Base-by-base conservation (phyloP, 2,113 vertebrate genomes). In the Pagrus major region DNA sequence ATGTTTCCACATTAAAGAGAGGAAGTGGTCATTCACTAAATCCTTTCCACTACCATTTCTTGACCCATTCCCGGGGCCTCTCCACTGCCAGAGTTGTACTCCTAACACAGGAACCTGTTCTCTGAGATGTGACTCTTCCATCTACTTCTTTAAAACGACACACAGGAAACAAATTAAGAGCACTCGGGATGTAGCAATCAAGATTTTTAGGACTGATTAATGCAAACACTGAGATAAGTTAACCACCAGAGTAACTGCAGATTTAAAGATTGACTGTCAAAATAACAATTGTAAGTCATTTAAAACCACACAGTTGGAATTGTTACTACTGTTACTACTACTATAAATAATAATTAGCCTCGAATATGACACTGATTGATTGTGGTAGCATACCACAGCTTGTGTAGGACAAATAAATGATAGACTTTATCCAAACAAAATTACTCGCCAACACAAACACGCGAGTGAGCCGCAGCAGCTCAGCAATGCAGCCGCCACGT, bases 1-100 rank as follows among this genome's bases (percentile, higher is more conserved):
- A 44, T 71, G 27, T 76, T 89, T 90, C 78, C 64, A 80, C 65
- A 88, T 72, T 79, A 59, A 60, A 76, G 29, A 46, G 27, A 88
- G 64, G 60, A 59, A 78, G 39, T 39, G 59, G 39, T 70, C 42
- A 73, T 79, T 67, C 25, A 54, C 44, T 61, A 63, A 67, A 63
- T 60, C 35, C 5, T 74, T 52, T 47, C 51, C 59, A 59, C 42
- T 55, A 9, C 44, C 0, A 42, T 65, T 60, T 69, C 54, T 20
- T 10, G 3, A 64, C 29, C 44, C 60, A 66, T 81, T 79, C 42
- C 58, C 70, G 81, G 63, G 27, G 37, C 41, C 9, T 37, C 29
- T 66, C 47, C 25, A 39, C 27, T 42, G 47, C 25, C 60, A 39
- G 9, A 66, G 23, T 7, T 35, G 3, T 18, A 59, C 14, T 66